Percentiles rank a stretch among this genome's conserved stretches.
These are phyloP conservation scores for Cercopithecus mitis DNA, from an alignment of 2,797 vertebrate species.

Conservation along the genomic window DNA sequence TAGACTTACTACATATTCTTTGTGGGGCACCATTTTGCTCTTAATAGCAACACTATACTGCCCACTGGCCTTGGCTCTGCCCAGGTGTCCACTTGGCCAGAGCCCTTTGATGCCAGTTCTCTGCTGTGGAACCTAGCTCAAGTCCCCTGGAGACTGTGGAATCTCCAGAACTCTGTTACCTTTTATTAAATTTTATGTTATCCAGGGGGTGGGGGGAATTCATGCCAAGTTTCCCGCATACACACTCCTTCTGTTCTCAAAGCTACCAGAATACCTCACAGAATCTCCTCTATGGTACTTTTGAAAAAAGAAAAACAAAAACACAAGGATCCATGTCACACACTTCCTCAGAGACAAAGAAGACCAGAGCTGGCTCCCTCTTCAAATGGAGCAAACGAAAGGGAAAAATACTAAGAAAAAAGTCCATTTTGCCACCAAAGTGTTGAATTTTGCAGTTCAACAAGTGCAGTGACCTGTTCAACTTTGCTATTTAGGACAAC, in stretches of 20 bases:
- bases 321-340: not conserved
- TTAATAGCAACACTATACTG: fast-evolving
- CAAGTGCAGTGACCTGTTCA: not conserved
- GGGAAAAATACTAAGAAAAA: not conserved
- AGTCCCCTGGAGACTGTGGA: not conserved
- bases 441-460: not conserved
- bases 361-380: not conserved
- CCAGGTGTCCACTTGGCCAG: not conserved
- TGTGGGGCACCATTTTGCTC: not conserved
- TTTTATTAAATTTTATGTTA: not conserved
- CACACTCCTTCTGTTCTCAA: not conserved
- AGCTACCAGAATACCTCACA: not conserved
- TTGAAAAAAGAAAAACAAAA: slow-evolving; percentile 37
- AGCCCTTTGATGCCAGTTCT: not conserved
- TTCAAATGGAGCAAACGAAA: not conserved
- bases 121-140: not conserved
- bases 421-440: not conserved
- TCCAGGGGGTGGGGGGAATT: not conserved
- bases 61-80: not conserved
- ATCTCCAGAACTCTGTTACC: not conserved
- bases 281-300: not conserved
- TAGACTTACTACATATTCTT: too few species aligned
- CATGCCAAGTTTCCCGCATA: not conserved
- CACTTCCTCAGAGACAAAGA: not conserved
- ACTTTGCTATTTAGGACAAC: not conserved